Conservation (phyloP, 2,888 invertebrate genomes). For the Acrobasis consociella region DNA sequence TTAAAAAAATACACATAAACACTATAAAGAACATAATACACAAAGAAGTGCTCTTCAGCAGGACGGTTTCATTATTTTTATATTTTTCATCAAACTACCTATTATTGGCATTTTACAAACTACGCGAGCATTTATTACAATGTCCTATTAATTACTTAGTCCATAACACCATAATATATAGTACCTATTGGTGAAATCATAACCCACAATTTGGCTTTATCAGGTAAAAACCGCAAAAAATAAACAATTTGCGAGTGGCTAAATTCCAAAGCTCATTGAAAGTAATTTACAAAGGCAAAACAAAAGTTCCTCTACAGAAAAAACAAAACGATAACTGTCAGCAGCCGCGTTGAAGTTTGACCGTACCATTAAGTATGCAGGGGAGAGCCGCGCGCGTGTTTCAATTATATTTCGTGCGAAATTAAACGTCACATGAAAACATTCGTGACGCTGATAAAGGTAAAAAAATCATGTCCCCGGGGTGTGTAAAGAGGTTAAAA, state of each 20-base stretch:
- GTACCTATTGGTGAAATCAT: too few relatives aligned
- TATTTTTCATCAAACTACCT: too few relatives aligned
- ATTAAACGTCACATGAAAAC: constrained; percentile 31
- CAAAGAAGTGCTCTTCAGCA: too few relatives aligned
- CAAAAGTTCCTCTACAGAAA: constrained; percentile 9
- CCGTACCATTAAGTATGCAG: constrained; percentile 54
- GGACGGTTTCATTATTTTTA: too few relatives aligned
- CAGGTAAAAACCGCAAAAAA: neutral
- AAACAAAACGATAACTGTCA: constrained; percentile 18
- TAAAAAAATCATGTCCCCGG: constrained; percentile 15
- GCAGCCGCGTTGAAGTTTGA: constrained; percentile 21
- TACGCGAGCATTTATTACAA: too few relatives aligned
- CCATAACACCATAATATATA: too few relatives aligned
- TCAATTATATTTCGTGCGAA: constrained; percentile 53
- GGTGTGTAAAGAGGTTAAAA: neutral
- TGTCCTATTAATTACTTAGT: too few relatives aligned
- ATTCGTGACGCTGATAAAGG: constrained; percentile 29
- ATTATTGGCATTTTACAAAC: too few relatives aligned
- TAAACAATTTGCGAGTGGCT: neutral
- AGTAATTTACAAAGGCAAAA: constrained; percentile 6
- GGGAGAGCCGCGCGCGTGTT: constrained; percentile 53
- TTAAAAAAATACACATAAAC: too few relatives aligned
- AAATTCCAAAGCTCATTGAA: neutral
- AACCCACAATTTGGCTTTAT: too few relatives aligned
- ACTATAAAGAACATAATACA: too few relatives aligned